Base-by-base conservation (phyloP, 2,113 vertebrate species). In the Laterallus jamaicensis region DNA sequence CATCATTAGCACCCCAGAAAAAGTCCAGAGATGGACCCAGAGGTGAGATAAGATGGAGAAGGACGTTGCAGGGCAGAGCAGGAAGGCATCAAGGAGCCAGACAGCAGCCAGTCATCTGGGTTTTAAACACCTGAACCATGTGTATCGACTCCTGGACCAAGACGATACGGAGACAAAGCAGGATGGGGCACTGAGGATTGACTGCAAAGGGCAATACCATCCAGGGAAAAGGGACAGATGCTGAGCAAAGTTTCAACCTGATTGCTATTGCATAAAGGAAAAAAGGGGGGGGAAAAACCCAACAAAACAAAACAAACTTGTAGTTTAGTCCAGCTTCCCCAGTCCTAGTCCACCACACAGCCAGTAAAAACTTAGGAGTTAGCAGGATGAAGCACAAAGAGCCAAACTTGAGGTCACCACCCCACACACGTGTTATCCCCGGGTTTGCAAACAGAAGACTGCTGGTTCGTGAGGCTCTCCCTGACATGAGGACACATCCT, bases 341-440 rank as follows among this genome's bases (percentile, higher is more conserved):
- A 62, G n/a, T 31, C 25, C 32, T 11, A n/a, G 14, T 9, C 44
- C 40, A 63, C 5, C 1, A 4, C 32, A 54, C 1, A 40, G 24
- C 13, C 4, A 35, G 19, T 3, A 50, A 68, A 86, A 54, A 26
- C 5, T 26, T 3, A 50, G 37, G 10, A 74, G 63, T 58, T 19
- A 81, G 69, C 24, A 66, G 20, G 24, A 79, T 0, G 9, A 67
- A 90, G 44, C 37, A 82, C 16, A 22, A 84, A 86, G 44, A 73
- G 32, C 16, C 37, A 42, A 89, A 50, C 10, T 47, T 70, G 17
- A 55, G 55, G 80, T 44, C 12, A 1, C 8, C 31, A 31, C 40
- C 66, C 59, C 68, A 55, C 15, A 0, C 50, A 3, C 0, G 0
- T 3, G 7, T 14, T 19, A 42, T 1, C 26, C 73, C 5, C 1